phyloP scores from a whole-genome alignment of 1,140 invertebrate genomes.

The Chionoecetes opilio region DNA sequence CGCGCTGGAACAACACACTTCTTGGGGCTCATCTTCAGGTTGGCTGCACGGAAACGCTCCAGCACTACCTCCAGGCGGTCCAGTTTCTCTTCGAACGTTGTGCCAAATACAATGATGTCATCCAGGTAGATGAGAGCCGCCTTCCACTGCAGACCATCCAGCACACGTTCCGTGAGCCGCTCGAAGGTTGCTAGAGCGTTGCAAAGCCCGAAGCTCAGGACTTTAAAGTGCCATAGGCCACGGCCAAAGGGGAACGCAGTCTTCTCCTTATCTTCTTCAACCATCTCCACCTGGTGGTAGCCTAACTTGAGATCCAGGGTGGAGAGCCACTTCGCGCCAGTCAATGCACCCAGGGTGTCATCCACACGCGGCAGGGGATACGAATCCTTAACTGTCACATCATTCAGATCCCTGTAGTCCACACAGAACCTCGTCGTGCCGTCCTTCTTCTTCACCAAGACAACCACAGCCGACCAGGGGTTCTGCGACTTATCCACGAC shows the following conservation, averaged over 20 bases:
- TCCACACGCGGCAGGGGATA: background rate
- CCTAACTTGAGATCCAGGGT: background rate
- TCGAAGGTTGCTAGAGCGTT: background rate
- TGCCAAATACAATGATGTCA: background rate
- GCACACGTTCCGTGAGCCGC: background rate
- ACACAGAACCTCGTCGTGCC: background rate
- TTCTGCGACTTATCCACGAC: background rate
- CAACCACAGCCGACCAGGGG: background rate
- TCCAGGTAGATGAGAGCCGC: background rate
- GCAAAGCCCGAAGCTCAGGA: background rate
- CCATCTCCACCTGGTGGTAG: background rate
- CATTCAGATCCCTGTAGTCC: background rate
- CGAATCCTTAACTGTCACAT: background rate
- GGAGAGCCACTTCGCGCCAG: background rate
- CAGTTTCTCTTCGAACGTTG: background rate
- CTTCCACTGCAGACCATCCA: background rate
- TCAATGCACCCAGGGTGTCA: background rate
- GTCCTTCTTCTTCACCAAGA: slow-evolving; percentile 44
- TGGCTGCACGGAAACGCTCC: background rate
- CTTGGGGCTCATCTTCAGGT: background rate
- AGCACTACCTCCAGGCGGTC: background rate
- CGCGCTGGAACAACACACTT: background rate
- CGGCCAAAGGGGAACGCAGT: background rate
- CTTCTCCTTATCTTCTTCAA: background rate
- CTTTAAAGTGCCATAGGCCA: background rate